Evolutionary conservation across 2,888 invertebrate species (phyloP).

Genomic region (Drosophila conformis): DNA sequence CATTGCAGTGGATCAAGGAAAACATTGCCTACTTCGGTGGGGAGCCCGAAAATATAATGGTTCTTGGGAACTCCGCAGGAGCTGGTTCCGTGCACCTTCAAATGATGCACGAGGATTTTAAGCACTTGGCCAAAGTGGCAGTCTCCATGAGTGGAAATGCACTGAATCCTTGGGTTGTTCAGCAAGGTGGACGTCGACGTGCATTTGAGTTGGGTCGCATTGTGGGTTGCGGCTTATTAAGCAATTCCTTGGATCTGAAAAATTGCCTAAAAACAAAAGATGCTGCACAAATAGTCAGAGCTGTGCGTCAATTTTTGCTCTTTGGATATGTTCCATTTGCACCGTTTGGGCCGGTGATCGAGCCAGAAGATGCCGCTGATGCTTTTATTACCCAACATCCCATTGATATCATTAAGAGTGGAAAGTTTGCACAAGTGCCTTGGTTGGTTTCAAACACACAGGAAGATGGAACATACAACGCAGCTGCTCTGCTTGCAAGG

Average conservation of each 20-base stretch:
- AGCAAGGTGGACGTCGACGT: slow-evolving; percentile 86
- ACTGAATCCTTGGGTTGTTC: slow-evolving; percentile 87
- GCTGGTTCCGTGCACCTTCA: slow-evolving; percentile 91
- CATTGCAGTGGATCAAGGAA: slow-evolving; percentile 52
- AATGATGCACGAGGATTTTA: slow-evolving; percentile 86
- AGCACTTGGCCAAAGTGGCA: slow-evolving; percentile 53
- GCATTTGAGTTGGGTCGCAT: slow-evolving; percentile 87
- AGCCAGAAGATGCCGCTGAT: slow-evolving; percentile 85
- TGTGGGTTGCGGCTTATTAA: slow-evolving; percentile 87
- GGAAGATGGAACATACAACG: slow-evolving; percentile 38
- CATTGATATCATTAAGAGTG: slow-evolving; percentile 87
- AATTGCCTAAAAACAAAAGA: slow-evolving; percentile 23
- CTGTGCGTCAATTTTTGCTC: slow-evolving; percentile 76
- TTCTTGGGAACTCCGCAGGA: slow-evolving; percentile 90
- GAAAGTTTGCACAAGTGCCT: slow-evolving; percentile 88
- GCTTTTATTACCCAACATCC: slow-evolving; percentile 90
- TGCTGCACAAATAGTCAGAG: slow-evolving; percentile 29
- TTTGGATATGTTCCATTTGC: slow-evolving; percentile 89
- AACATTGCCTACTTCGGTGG: slow-evolving; percentile 83
- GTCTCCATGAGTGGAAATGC: slow-evolving; percentile 89
- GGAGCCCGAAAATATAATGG: slow-evolving; percentile 87
- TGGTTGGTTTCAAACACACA: slow-evolving; percentile 88
- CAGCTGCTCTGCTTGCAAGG: slow-evolving; percentile 18
- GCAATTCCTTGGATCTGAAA: slow-evolving; percentile 86
- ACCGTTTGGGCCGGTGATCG: slow-evolving; percentile 90